Evolutionary conservation across 2,888 invertebrate genomes (phyloP), one percentile per base, ranked within the genome.

Genomic region (Eurytoma adleriae): DNA sequence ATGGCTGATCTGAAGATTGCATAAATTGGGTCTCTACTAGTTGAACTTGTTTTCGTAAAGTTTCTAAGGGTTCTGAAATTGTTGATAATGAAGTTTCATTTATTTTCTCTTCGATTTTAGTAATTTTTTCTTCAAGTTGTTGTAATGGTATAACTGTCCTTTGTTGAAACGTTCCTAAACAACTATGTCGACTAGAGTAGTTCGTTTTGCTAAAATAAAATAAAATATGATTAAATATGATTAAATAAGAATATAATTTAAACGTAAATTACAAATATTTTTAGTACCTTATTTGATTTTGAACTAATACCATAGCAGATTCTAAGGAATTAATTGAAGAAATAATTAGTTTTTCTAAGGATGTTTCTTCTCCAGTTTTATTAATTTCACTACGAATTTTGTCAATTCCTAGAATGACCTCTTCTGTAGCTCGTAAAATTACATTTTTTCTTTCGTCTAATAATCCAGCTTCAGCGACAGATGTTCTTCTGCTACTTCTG

Each of bases 31-130:
- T 85, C 64, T 87, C 86, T 1, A 88, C 85, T 4, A 87, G 75
- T 3, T 86, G 84, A 62, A 90, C 86, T 78, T 90, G 90, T 59
- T 89, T 88, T 20, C 86, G 85, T 27, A 90, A 83, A 3, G 87
- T 86, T 79, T 88, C 86, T 27, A 90, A 69, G 0, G 89, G 88
- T 50, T 86, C 86, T n/a, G 85, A 85, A 3, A 90, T 85, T 24
- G 86, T 61, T 74, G 84, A 79, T 48, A 86, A 83, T 3, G 85
- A 83, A 3, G 78, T 61, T 56, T 84, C 78, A 48, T 89, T 86
- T 0, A 85, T 80, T 10, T 84, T 83, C 48, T 86, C 78, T 40
- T 89, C 86, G n/a, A 90, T 80, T 3, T 83, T 67, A 24, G 82
- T 62, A 61, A 90, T 87, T 0, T 85, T 85, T 40, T 82, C 80